A percentile compares a stretch with the other conserved stretches of the same genome.
phyloP scores from a whole-genome alignment of 2,113 vertebrate species.

The Corydoras maculifer region DNA sequence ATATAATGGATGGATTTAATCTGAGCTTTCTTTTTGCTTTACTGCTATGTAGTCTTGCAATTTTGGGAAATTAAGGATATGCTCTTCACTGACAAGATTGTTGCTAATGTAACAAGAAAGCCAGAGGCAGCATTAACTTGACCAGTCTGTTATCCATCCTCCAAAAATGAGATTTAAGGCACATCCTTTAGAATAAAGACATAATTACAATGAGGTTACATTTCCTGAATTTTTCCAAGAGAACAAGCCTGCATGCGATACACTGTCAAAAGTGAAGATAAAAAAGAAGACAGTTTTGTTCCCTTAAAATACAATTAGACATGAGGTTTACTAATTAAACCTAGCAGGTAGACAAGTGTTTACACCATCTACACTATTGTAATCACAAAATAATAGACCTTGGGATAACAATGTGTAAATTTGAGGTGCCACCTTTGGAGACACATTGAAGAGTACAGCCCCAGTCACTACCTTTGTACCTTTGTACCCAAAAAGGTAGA shows the following conservation, averaged over 20 bases:
- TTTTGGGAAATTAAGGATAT: background rate
- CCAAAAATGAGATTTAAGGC: constrained; percentile 1
- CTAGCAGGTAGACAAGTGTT: too few relatives aligned
- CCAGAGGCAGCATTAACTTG: constrained; percentile 21
- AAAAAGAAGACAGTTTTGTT: too few relatives aligned
- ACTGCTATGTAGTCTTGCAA: background rate
- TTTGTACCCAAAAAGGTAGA: too few relatives aligned
- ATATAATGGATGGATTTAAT: too few relatives aligned
- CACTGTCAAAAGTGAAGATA: background rate
- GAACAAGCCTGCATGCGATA: background rate
- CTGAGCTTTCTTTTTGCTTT: background rate
- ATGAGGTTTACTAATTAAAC: too few relatives aligned
- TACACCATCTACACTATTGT: too few relatives aligned
- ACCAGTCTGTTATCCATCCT: background rate
- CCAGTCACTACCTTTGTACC: too few relatives aligned
- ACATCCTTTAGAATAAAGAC: constrained; percentile 26
- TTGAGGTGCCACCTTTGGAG: too few relatives aligned
- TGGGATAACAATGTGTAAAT: too few relatives aligned
- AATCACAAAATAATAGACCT: too few relatives aligned
- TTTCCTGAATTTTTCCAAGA: background rate
- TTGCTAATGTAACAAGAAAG: constrained; percentile 31
- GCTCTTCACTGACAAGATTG: background rate
- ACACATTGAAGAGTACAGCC: too few relatives aligned
- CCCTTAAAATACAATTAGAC: too few relatives aligned
- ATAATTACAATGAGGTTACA: background rate